phyloP scores from a whole-genome alignment of 2,113 vertebrate species.

The Budorcas taxicolor region DNA sequence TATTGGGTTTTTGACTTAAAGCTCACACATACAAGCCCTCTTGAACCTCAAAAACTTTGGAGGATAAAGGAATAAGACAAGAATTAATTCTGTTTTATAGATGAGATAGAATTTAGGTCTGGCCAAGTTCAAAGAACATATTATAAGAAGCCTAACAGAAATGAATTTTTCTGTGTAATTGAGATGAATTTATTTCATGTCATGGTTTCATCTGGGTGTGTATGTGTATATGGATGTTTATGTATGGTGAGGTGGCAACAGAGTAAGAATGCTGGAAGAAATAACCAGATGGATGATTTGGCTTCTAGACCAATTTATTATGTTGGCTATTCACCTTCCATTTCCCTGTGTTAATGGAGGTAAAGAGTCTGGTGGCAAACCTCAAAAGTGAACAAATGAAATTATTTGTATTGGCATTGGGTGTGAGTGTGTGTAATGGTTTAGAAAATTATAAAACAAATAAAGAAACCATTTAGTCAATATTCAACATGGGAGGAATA shows the following conservation, averaged over 20 bases:
- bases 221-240: not conserved
- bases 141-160: not conserved
- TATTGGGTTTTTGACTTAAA: not conserved
- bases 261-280: not conserved
- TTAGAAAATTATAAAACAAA: slow-evolving; percentile 61
- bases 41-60: not conserved
- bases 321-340: not conserved
- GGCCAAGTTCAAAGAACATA: not conserved
- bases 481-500: not conserved
- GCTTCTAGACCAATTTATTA: not conserved
- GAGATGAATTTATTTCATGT: not conserved
- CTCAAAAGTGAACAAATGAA: slow-evolving; percentile 28
- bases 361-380: slow-evolving; percentile 29
- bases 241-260: not conserved
- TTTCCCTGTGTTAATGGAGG: slow-evolving; percentile 29
- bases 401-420: slow-evolving; percentile 15
- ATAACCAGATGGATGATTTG: not conserved
- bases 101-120: not conserved
- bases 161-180: not conserved
- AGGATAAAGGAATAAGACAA: not conserved
- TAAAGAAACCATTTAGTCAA: slow-evolving; percentile 34
- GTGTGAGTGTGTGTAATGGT: slow-evolving; percentile 45
- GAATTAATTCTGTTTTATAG: not conserved
- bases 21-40: not conserved
- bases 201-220: not conserved